Percentiles rank a stretch among this genome's conserved stretches.
Conservation (phyloP, 2,888 invertebrate genomes). For the Terebella lapidaria region DNA sequence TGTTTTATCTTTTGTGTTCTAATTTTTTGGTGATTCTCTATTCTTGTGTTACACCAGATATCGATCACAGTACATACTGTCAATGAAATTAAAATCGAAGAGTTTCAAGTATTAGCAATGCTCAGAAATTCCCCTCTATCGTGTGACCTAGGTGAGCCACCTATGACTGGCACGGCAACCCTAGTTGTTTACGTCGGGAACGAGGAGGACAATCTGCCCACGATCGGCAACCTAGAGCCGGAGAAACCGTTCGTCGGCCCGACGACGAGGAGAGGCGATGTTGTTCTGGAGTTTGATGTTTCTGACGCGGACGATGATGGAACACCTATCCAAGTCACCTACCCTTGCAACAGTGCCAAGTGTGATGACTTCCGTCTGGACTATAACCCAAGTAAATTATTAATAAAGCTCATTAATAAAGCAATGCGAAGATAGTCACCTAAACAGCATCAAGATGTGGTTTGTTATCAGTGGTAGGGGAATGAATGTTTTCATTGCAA, state of each 20-base stretch:
- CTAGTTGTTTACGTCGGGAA: constrained; percentile 88
- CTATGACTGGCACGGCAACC: constrained; percentile 73
- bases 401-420: no score
- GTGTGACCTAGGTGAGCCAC: constrained; percentile 42
- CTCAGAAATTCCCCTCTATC: no score
- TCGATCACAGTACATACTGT: no score
- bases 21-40: no score
- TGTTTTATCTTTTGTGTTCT: no score
- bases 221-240: constrained; percentile 59
- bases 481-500: no score
- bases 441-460: no score
- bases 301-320: neutral
- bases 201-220: constrained; percentile 95
- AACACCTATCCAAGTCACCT: neutral
- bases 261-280: neutral
- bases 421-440: no score
- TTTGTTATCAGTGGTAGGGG: no score
- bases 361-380: neutral
- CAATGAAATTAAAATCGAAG: no score
- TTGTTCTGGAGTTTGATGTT: neutral
- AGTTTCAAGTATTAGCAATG: no score
- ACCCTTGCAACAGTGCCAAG: neutral
- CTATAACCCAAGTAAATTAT: neutral
- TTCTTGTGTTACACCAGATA: no score
- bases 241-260: neutral